These are phyloP conservation scores for Callorhinus ursinus DNA, from an alignment of 2,113 vertebrate species.

Conservation along the genomic window DNA sequence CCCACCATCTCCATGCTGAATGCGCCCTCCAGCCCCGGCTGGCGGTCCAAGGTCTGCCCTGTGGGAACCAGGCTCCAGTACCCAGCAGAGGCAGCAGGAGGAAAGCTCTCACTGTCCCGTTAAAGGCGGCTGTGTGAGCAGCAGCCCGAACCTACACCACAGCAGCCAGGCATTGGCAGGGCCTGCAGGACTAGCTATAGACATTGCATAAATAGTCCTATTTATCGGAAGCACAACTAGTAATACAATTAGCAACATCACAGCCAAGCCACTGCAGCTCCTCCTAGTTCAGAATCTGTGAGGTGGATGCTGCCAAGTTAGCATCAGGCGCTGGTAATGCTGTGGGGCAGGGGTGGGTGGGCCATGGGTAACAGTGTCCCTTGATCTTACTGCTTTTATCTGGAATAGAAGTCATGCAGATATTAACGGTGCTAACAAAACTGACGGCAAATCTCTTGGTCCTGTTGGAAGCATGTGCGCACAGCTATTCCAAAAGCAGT, in stretches of 20 bases:
- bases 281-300: neutral
- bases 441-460: neutral
- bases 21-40: neutral
- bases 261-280: neutral
- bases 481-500: neutral
- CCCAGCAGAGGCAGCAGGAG: neutral
- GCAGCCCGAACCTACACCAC: neutral
- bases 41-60: neutral
- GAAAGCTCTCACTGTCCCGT: neutral
- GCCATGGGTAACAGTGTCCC: neutral
- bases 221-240: constrained; percentile 18
- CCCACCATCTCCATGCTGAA: neutral
- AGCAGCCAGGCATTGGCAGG: neutral
- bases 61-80: neutral
- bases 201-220: neutral
- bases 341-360: neutral
- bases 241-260: neutral
- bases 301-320: neutral
- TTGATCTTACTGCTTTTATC: neutral
- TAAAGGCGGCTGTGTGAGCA: neutral
- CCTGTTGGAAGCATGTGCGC: neutral
- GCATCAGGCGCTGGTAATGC: neutral
- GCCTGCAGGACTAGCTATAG: neutral
- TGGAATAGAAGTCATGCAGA: neutral
- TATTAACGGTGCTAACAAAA: neutral